Conservation (phyloP, 1,140 invertebrate genomes). For the Acyrthosiphon pisum region DNA sequence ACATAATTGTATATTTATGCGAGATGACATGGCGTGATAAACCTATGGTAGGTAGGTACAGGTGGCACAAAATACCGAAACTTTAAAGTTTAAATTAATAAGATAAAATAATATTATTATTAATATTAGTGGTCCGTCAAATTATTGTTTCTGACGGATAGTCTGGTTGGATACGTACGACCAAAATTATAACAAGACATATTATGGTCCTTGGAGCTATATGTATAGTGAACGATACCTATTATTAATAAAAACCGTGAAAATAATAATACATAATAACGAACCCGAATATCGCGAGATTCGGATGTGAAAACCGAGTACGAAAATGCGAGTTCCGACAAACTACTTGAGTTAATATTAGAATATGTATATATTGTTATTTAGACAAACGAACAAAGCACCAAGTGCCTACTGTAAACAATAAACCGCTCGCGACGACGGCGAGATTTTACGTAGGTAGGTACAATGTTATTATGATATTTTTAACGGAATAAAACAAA, state of each 20-base stretch:
- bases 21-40: not conserved
- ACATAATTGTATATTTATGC: not conserved
- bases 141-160: too few relatives aligned
- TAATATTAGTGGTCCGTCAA: too few relatives aligned
- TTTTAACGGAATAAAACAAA: not conserved
- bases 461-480: not conserved
- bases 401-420: not conserved
- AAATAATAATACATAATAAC: not conserved
- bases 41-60: not conserved
- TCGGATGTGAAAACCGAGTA: not conserved
- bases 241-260: not conserved
- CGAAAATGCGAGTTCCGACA: not conserved
- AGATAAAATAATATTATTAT: too few relatives aligned
- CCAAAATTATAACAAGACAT: too few relatives aligned
- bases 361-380: not conserved
- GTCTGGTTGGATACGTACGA: too few relatives aligned
- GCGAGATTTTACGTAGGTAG: not conserved
- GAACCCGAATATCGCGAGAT: not conserved
- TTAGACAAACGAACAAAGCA: not conserved
- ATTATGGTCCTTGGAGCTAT: too few relatives aligned
- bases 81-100: not conserved
- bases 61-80: not conserved
- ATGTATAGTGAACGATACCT: not conserved
- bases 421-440: not conserved
- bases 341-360: not conserved